Evolutionary conservation across 2,113 vertebrate species (phyloP), one percentile per base, ranked within the genome.

Genomic region (Micronycteris hirsuta): DNA sequence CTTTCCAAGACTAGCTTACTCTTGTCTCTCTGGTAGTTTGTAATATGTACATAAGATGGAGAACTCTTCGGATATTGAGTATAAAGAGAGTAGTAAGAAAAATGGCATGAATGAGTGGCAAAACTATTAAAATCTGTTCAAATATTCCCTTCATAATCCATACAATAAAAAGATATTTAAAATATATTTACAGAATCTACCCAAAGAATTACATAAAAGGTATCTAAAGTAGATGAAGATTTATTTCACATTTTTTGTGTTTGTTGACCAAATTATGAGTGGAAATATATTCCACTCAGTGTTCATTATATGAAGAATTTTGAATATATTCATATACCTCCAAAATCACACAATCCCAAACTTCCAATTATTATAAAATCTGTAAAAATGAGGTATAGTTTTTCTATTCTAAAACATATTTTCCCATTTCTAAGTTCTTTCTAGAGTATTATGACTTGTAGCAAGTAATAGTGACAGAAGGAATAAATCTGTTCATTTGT

Each of bases 401-500:
- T 84, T 86, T 22, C 45, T 74, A 36, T 78, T 87, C 68, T 76
- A 84, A 83, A 84, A 86, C 9, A 56, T 3, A 71, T 83, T 67
- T 87, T 91, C 76, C 4, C 24, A 84, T 45, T 71, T 38, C 31
- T 68, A 54, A 89, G 58, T 65, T 86, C 56, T 91, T 89, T 52
- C 61, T 70, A 61, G 76, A 90, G n/a, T 82, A 81, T 97, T 95
- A 87, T 91, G 91, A 93, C 61, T 97, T 52, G 16, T 93, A 36
- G 89, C 82, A 68, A 70, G 45, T 93, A 80, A 49, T 85, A 36
- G 38, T 92, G 88, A 96, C 91, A 97, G 89, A 95, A 93, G 80
- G 86, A 83, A 83, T 81, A 84, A 92, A 78, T 94, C 86, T 96
- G 86, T 93, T 95, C 95, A 56, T 89, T 96, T 96, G 80, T 96